A percentile compares a stretch with the other conserved stretches of the same genome.
These are phyloP conservation scores for Rhabdophis nuchalis DNA, from an alignment of 2,797 vertebrate species.

Conservation along the genomic window DNA sequence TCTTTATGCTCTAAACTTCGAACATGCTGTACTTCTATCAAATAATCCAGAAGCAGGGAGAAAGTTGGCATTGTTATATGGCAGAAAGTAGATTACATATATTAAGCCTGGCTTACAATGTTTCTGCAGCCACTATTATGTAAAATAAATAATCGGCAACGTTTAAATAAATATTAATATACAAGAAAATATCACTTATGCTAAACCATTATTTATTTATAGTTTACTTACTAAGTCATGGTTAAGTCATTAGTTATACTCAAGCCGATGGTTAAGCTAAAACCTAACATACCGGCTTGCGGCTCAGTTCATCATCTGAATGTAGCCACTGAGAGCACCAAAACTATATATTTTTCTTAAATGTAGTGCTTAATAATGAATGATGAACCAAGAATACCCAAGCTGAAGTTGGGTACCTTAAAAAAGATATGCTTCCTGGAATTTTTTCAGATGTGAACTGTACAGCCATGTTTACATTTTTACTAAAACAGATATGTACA, in stretches of 20 bases:
- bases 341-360: background rate
- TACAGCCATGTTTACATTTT: background rate
- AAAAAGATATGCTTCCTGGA: background rate
- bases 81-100: background rate
- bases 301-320: background rate
- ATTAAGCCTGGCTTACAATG: background rate
- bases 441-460: background rate
- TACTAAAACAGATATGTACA: background rate
- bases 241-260: background rate
- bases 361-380: background rate
- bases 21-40: background rate
- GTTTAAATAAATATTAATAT: background rate
- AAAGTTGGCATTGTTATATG: background rate
- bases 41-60: background rate
- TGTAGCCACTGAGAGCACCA: background rate
- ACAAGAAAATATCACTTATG: background rate
- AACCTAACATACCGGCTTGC: background rate
- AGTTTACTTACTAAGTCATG: background rate
- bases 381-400: background rate
- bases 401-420: background rate
- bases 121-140: background rate
- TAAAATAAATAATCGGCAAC: background rate
- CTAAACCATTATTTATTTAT: background rate
- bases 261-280: background rate
- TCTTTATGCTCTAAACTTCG: background rate